Evolutionary conservation across 2,888 invertebrate genomes (phyloP).

Genomic region (Drosophila acutilabella): DNA sequence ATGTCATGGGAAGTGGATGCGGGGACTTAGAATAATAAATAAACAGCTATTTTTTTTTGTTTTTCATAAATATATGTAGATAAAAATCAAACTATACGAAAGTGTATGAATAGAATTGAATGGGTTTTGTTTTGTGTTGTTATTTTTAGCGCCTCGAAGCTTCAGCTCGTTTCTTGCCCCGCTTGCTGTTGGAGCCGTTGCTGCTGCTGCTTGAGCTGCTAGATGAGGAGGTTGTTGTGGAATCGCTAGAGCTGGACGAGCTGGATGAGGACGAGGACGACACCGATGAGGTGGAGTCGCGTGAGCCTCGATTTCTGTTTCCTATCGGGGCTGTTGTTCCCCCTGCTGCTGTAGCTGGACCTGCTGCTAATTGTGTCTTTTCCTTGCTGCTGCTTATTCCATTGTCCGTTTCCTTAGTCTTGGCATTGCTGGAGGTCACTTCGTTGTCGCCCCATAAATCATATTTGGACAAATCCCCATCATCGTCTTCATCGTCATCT

Average conservation of each 20-base stretch:
- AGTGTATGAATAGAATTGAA: slow-evolving; percentile 21
- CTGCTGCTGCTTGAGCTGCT: slow-evolving; percentile 68
- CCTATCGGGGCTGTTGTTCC: slow-evolving; percentile 26
- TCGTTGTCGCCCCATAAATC: slow-evolving; percentile 91
- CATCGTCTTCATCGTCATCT: slow-evolving; percentile 87
- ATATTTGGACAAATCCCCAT: slow-evolving; percentile 91
- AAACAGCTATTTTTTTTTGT: slow-evolving; percentile 42
- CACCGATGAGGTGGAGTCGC: slow-evolving; percentile 75
- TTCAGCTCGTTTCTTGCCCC: slow-evolving; percentile 58
- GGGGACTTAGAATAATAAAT: slow-evolving; percentile 70
- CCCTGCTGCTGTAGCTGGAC: not conserved
- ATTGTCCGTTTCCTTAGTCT: slow-evolving; percentile 52
- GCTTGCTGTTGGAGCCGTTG: slow-evolving; percentile 52
- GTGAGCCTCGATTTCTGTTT: slow-evolving; percentile 57
- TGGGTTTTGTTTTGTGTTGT: slow-evolving; percentile 7
- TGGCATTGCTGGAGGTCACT: slow-evolving; percentile 76
- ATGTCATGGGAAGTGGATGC: slow-evolving; percentile 57
- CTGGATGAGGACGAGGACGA: slow-evolving; percentile 77
- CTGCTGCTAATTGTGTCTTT: not conserved
- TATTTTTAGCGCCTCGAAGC: not conserved
- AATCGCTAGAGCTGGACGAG: slow-evolving; percentile 65
- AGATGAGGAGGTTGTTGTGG: slow-evolving; percentile 57
- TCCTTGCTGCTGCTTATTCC: slow-evolving; percentile 39
- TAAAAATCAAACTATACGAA: slow-evolving; percentile 26
- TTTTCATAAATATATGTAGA: slow-evolving; percentile 1